Evolutionary conservation across 2,113 vertebrate species (phyloP).

Genomic region (Xiphophorus maculatus): DNA sequence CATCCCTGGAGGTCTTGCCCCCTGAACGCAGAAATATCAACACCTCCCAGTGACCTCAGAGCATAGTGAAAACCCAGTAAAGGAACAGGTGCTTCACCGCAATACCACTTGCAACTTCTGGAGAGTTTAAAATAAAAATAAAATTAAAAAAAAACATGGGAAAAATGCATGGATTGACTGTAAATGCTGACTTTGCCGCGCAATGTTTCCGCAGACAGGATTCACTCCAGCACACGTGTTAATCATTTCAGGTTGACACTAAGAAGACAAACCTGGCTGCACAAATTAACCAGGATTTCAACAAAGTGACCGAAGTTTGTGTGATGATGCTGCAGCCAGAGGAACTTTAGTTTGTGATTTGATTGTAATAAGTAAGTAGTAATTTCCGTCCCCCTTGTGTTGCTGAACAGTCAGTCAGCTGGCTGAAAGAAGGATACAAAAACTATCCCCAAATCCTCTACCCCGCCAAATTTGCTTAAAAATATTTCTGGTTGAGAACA

Average conservation of each 20-base stretch:
- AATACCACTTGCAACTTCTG: background rate
- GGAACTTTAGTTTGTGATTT: background rate
- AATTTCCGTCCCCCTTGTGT: too few relatives aligned
- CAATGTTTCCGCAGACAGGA: background rate
- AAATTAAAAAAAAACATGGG: background rate
- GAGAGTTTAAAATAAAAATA: background rate
- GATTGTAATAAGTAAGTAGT: too few relatives aligned
- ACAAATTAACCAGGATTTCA: background rate
- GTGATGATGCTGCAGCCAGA: background rate
- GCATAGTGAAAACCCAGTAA: conserved; percentile 17
- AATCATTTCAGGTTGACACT: background rate
- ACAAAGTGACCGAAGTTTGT: too few relatives aligned
- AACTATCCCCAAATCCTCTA: too few relatives aligned
- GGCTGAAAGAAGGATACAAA: background rate
- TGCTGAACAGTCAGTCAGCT: background rate
- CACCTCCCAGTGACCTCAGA: conserved; percentile 1
- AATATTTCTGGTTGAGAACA: too few relatives aligned
- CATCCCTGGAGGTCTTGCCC: background rate
- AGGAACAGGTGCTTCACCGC: conserved; percentile 38
- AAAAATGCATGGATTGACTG: conserved; percentile 7
- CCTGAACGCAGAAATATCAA: conserved; percentile 16
- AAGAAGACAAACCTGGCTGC: background rate
- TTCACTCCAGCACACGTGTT: background rate
- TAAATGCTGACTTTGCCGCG: background rate
- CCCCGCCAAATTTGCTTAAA: too few relatives aligned